These are phyloP conservation scores for Drosophila fuyamai DNA, from an alignment of 1,140 invertebrate genomes.

Conservation along the genomic window DNA sequence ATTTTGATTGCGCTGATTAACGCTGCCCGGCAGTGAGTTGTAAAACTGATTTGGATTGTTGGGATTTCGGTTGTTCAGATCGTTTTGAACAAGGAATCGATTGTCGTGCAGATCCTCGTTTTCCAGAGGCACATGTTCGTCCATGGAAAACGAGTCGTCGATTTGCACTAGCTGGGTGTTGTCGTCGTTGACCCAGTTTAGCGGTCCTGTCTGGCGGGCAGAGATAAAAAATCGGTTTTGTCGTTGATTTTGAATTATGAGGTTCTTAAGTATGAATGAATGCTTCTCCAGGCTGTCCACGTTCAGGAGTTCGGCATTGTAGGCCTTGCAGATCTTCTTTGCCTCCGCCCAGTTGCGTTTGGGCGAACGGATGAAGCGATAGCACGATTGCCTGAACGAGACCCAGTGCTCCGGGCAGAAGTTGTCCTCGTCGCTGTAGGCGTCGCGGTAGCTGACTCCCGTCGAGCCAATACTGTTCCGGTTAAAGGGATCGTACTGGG, in stretches of 20 bases:
- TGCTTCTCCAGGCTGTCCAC: conserved; percentile 94
- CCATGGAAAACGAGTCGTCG: conserved; percentile 92
- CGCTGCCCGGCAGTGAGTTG: conserved; percentile 83
- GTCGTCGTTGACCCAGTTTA: conserved; percentile 95
- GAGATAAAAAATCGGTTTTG: conserved; percentile 95
- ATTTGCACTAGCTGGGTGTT: conserved; percentile 90
- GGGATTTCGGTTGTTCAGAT: conserved; percentile 70
- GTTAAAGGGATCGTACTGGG: conserved; percentile 76
- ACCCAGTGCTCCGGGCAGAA: conserved; percentile 94
- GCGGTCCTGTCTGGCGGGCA: conserved; percentile 89
- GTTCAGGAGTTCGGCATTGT: conserved; percentile 92
- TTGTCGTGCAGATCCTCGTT: conserved; percentile 81
- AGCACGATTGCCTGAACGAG: conserved; percentile 91
- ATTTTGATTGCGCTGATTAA: conserved; percentile 76
- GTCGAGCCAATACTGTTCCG: conserved; percentile 47
- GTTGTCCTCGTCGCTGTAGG: conserved; percentile 74
- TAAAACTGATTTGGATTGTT: conserved; percentile 84
- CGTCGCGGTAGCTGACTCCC: conserved; percentile 56
- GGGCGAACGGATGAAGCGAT: conserved; percentile 94
- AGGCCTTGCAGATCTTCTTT: conserved; percentile 91
- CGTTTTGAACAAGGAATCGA: conserved; percentile 75
- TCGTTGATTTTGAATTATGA: conserved; percentile 93
- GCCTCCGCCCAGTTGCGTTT: conserved; percentile 91
- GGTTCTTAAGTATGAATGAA: conserved; percentile 91
- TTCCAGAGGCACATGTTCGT: conserved; percentile 68